A percentile compares a stretch with the other conserved stretches of the same genome.
phyloP scores from a whole-genome alignment of 2,797 vertebrate species.

The Scolopax rusticola region DNA sequence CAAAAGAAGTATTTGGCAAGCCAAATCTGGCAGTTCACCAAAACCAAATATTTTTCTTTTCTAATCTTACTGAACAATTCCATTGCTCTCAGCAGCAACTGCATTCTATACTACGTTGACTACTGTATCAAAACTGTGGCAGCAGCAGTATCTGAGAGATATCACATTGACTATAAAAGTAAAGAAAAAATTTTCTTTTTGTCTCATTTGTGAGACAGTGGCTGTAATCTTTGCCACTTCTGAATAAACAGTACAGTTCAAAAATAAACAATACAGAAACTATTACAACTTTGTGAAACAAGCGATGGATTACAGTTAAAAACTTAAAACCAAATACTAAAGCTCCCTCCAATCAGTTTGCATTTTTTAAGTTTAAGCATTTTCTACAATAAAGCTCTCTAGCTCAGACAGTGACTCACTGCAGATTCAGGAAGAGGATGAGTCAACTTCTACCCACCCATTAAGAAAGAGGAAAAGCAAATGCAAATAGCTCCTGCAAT shows the following conservation, averaged over 20 bases:
- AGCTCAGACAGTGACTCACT: conserved; percentile 1
- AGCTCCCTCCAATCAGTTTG: not conserved
- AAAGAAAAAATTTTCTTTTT: not conserved
- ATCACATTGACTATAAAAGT: not conserved
- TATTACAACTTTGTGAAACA: not conserved
- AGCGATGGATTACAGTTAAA: not conserved
- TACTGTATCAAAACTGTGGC: not conserved
- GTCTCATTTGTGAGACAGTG: not conserved
- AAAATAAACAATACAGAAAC: not conserved
- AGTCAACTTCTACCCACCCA: not conserved
- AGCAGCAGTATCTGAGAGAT: not conserved
- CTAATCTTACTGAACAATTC: not conserved
- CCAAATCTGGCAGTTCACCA: not conserved
- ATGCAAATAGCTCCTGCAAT: not conserved
- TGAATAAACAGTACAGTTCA: not conserved
- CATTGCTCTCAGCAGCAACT: not conserved
- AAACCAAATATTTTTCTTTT: not conserved
- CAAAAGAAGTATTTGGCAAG: not conserved
- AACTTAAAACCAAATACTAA: not conserved
- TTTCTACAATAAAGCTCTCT: not conserved
- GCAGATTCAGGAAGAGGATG: not conserved
- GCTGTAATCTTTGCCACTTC: not conserved
- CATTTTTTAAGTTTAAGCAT: not conserved
- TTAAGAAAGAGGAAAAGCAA: not conserved
- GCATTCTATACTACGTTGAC: not conserved